Conservation (phyloP, 2,888 invertebrate genomes). For the Sympetrum striolatum region DNA sequence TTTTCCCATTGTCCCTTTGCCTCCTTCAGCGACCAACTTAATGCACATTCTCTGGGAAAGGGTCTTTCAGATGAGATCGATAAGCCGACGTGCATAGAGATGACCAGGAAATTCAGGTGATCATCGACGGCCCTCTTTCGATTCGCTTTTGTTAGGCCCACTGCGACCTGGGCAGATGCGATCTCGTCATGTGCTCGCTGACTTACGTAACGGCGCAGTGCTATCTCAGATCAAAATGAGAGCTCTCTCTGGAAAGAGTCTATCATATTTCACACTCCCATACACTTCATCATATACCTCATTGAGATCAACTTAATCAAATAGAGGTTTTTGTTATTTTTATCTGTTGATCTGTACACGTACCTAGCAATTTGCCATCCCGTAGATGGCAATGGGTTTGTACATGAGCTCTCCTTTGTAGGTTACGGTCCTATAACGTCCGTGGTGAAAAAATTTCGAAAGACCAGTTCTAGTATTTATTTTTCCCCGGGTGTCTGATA, state of each 20-base stretch:
- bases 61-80: background rate
- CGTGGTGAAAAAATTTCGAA: too few species aligned
- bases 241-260: background rate
- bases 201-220: background rate
- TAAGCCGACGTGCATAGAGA: background rate
- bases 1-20: background rate
- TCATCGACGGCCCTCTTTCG: background rate
- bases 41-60: background rate
- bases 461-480: too few species aligned
- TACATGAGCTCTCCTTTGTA: too few species aligned
- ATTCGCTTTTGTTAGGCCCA: background rate
- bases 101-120: background rate
- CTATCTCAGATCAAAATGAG: background rate
- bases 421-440: too few species aligned
- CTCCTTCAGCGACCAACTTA: background rate
- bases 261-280: background rate
- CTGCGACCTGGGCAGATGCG: background rate
- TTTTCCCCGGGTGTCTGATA: too few species aligned
- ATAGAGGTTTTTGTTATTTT: too few species aligned
- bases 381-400: too few species aligned
- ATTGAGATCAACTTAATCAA: background rate
- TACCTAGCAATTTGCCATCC: too few species aligned
- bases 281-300: background rate
- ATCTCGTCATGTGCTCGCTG: background rate
- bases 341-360: too few species aligned